Evolutionary conservation across 2,113 vertebrate species (phyloP), one percentile per base, ranked within the genome.

Genomic region (Protobothrops flavoviridis): DNA sequence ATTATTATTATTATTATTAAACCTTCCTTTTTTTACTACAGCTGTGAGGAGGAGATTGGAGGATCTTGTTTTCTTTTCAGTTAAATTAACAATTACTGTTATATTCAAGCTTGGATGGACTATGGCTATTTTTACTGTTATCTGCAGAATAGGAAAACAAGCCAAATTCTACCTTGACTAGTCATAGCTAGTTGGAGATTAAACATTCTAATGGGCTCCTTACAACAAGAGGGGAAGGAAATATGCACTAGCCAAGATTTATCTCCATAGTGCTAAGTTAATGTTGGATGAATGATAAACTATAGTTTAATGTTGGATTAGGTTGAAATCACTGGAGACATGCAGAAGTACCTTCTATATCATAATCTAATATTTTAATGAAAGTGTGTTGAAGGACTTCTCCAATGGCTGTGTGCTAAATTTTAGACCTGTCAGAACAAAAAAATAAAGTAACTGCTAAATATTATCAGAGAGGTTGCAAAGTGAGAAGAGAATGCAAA

Each of bases 401-500:
- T 57, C 26, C 23, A 61, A 23, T 52, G n/a, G 33, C 17, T 43
- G 3, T 59, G 11, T 85, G 23, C 53, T 48, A 61, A 61, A 87
- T 85, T 90, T 87, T 57, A 64, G 45, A 39, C 55, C 43, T 53
- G 29, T 87, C n/a, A 61, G 45, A 86, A 64, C 69, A 69, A 81
- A 81, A 85, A 33, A 57, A 15, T 45, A 53, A 61, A 21, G 74
- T 64, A 89, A 52, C 21, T 61, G 74, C 61, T 55, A 86, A 93
- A 87, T 93, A 86, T 87, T 93, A 93, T 87, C n/a, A 56, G 52
- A 86, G 45, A 90, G n/a, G 61, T 61, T 53, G 24, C 17, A 55
- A 90, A 93, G 81, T 90, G 89, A 69, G 45, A 90, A 61, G 74
- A 52, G 20, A 59, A 85, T 43, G 43, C 81, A 87, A 93, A 93